phyloP scores from a whole-genome alignment of 2,797 vertebrate species.

The Acrossocheilus fasciatus region DNA sequence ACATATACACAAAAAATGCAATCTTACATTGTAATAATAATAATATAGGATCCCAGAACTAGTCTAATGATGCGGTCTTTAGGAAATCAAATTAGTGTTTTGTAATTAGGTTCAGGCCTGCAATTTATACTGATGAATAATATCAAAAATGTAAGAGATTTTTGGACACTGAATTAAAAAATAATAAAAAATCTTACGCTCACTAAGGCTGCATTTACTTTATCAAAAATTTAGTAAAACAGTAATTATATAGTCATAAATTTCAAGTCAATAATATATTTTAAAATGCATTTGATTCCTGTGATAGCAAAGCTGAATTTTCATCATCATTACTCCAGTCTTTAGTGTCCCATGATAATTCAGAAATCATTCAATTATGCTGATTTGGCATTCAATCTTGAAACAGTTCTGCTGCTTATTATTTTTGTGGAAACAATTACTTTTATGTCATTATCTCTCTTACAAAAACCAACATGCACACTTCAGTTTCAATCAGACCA shows the following conservation, averaged over 20 bases:
- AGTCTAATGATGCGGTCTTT: neutral
- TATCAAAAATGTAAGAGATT: neutral
- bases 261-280: neutral
- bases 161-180: neutral
- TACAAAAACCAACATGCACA: neutral
- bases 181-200: neutral
- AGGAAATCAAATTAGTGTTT: neutral
- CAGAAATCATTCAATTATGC: neutral
- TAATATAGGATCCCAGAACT: neutral
- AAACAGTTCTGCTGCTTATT: neutral
- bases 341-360: neutral
- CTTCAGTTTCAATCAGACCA: neutral
- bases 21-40: neutral
- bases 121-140: neutral
- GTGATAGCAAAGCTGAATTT: neutral
- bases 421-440: neutral
- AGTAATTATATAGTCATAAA: no score
- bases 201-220: neutral
- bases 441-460: neutral
- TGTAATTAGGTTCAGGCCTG: neutral
- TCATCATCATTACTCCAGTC: neutral
- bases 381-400: neutral
- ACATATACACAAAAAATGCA: neutral
- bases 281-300: neutral
- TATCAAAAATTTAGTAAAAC: neutral